These are phyloP conservation scores for Trachelipus rathkii DNA, from an alignment of 1,140 invertebrate genomes.

Conservation along the genomic window DNA sequence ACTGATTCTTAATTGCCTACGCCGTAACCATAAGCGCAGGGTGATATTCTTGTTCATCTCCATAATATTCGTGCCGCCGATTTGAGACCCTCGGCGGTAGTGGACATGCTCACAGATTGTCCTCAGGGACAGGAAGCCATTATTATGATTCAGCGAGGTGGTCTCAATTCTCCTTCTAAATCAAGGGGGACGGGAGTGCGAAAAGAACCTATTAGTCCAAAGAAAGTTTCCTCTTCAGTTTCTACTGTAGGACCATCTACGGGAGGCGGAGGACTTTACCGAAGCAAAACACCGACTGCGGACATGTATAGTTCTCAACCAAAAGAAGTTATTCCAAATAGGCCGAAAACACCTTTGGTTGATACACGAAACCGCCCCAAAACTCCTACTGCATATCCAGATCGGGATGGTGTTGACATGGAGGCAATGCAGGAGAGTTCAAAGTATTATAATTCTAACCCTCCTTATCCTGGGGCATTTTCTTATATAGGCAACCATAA, in stretches of 20 bases:
- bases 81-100: conserved; percentile 87
- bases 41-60: conserved; percentile 92
- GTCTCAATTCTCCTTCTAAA: conserved; percentile 51
- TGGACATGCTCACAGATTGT: conserved; percentile 93
- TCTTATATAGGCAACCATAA: conserved; percentile 36
- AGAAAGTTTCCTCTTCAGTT: conserved; percentile 26
- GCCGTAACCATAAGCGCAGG: conserved; percentile 88
- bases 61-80: conserved; percentile 80
- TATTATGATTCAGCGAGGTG: conserved; percentile 77
- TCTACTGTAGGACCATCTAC: conserved; percentile 24
- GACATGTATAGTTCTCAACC: conserved; percentile 74
- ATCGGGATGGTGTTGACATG: conserved; percentile 14
- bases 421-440: conserved; percentile 26
- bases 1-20: conserved; percentile 90
- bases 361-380: conserved; percentile 64
- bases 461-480: conserved; percentile 40
- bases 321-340: conserved; percentile 66
- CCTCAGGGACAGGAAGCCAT: conserved; percentile 77
- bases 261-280: conserved; percentile 47
- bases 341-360: conserved; percentile 75
- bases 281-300: conserved; percentile 86
- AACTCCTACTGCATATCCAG: conserved; percentile 53
- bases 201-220: conserved; percentile 50
- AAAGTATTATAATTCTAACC: conserved; percentile 29
- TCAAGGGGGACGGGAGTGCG: conserved; percentile 54